Base-by-base conservation (phyloP, 2,113 vertebrate genomes). In the Sula dactylatra region DNA sequence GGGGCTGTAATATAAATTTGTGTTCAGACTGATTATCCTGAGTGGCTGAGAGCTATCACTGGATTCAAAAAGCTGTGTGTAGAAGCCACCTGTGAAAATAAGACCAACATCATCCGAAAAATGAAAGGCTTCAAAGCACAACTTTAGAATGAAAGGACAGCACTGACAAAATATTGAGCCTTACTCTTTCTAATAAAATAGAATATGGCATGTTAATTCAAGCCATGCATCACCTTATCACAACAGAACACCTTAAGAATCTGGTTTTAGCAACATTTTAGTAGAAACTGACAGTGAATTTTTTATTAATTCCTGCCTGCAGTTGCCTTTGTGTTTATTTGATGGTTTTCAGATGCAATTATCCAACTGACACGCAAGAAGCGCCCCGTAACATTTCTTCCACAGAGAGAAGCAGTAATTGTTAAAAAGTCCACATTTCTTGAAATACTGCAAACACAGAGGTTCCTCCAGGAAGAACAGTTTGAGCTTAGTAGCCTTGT, bases 21-120 rank as follows among this genome's bases (percentile, higher is more conserved):
- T 99, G 97, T 99, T 99, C 77, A 99, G 98, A 96, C 99, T 99
- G 71, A 99, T 96, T 96, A 99, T 98, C 66, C 99, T 98, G 69
- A 99, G 96, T 38, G 94, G 74, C 8, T 95, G 95, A 86, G 66
- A 44, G 61, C 92, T 91, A 9, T 36, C 45, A 54, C 97, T 97
- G 12, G 97, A 94, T 80, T 97, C 96, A 25, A 98, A 98, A 78
- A 98, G 97, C 97, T 99, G 99, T 2, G 99, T 99, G 94, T 99
- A 99, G 97, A 99, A 99, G 25, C 99, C 99, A 81, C 99, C 99
- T 99, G 97, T 40, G 86, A 94, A 97, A 96, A 91, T 20, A 97
- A 96, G 65, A 96, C 56, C 13, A 96, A 90, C 40, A 70, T 20
- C 32, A n/a, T 40, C 61, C 65, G 70, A 82, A 77, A 84, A 90